These are phyloP conservation scores for Drosophila quinaria DNA, from an alignment of 2,888 invertebrate species.

Conservation along the genomic window DNA sequence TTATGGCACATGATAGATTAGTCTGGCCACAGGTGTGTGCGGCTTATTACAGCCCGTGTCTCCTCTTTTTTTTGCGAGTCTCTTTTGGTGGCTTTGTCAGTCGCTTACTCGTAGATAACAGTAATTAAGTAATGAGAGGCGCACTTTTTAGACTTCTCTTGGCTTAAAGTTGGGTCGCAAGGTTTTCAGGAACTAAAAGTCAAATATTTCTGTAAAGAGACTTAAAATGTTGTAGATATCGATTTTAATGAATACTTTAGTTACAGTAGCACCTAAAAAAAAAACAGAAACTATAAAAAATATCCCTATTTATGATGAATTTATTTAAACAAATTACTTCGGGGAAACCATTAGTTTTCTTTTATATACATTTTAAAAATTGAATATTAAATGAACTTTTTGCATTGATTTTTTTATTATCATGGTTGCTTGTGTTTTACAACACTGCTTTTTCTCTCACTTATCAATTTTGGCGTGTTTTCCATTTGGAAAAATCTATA, in stretches of 20 bases:
- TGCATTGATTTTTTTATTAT: too few relatives aligned
- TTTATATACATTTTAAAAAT: too few relatives aligned
- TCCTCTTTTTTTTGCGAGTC: conserved; percentile 14
- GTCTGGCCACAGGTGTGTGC: conserved; percentile 74
- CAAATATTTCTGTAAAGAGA: neutral
- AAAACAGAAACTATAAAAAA: too few relatives aligned
- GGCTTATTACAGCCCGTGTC: conserved; percentile 35
- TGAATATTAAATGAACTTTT: too few relatives aligned
- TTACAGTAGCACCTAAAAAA: too few relatives aligned
- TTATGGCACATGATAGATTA: conserved; percentile 82
- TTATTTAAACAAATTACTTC: too few relatives aligned
- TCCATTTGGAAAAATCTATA: too few relatives aligned
- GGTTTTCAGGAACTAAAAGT: neutral
- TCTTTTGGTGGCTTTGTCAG: conserved; percentile 35
- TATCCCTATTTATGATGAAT: too few relatives aligned
- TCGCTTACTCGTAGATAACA: conserved; percentile 42
- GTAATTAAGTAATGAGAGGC: conserved; percentile 75
- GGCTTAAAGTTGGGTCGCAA: neutral
- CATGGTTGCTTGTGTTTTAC: too few relatives aligned
- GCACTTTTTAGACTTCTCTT: conserved; percentile 21
- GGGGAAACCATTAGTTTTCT: too few relatives aligned
- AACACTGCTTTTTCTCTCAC: too few relatives aligned
- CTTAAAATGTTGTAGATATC: neutral
- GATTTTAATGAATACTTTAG: neutral
- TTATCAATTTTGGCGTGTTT: too few relatives aligned